A percentile compares a stretch with the other conserved stretches of the same genome.
Evolutionary conservation across 2,113 vertebrate genomes (phyloP).

Genomic region (Rhadina sibilatrix): DNA sequence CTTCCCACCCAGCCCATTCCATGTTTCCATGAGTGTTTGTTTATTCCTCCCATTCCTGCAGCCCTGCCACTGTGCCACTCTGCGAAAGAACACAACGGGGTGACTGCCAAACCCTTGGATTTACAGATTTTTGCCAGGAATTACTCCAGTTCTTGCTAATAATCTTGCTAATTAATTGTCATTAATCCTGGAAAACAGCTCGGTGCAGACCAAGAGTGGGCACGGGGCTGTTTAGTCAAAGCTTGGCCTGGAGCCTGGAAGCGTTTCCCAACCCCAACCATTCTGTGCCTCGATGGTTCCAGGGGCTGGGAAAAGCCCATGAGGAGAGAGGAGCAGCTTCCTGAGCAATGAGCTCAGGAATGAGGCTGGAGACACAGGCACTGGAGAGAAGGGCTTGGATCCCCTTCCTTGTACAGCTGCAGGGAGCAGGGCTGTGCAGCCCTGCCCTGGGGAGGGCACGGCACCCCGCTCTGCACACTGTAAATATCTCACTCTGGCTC

Average conservation of each 20-base stretch:
- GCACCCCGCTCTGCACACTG: neutral
- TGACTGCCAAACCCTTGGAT: accelerated
- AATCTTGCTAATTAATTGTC: neutral
- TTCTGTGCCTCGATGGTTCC: neutral
- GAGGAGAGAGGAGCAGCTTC: neutral
- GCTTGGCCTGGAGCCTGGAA: neutral
- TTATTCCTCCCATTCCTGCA: neutral
- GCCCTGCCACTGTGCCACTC: neutral
- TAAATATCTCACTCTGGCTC: accelerated
- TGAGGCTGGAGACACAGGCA: neutral
- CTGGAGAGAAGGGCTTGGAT: neutral
- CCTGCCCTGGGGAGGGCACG: too few relatives aligned
- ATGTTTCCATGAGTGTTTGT: too few relatives aligned
- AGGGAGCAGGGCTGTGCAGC: neutral
- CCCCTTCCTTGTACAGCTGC: neutral
- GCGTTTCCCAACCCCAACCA: accelerated
- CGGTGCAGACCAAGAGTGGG: accelerated
- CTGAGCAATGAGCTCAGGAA: neutral
- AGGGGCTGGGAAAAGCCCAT: accelerated
- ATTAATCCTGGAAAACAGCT: neutral
- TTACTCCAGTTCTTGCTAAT: neutral
- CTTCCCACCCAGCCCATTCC: neutral
- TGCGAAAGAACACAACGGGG: accelerated
- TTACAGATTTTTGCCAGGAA: neutral
- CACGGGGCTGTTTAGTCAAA: neutral